A percentile compares a stretch with the other conserved stretches of the same genome.
Conservation (phyloP, 2,888 invertebrate species). For the Teleiodes luculella region DNA sequence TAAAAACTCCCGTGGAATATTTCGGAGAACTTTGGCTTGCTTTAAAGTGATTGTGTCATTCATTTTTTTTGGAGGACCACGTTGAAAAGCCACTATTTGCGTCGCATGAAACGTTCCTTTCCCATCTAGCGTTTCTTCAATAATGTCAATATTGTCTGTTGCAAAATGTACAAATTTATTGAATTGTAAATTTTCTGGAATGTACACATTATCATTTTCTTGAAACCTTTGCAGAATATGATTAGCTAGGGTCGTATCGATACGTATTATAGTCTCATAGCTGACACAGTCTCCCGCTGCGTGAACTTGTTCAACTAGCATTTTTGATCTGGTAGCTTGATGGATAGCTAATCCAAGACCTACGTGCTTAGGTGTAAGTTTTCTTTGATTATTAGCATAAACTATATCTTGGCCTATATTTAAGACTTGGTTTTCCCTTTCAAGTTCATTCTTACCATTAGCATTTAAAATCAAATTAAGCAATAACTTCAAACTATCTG, state of each 20-base stretch:
- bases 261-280: not conserved
- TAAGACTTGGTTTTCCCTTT: not conserved
- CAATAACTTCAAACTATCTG: not conserved
- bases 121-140: not conserved
- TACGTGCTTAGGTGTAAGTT: not conserved
- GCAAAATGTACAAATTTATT: no score
- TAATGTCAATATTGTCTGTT: no score
- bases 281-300: not conserved
- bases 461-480: not conserved
- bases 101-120: not conserved
- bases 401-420: not conserved
- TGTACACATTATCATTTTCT: not conserved
- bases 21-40: no score
- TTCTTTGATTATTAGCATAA: not conserved
- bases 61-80: not conserved
- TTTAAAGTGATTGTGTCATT: not conserved
- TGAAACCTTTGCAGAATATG: not conserved
- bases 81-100: not conserved
- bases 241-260: not conserved
- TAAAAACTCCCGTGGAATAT: not conserved
- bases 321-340: not conserved
- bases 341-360: not conserved
- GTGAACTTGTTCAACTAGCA: not conserved
- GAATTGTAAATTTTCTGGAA: not conserved
- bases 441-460: not conserved